Evolutionary conservation across 2,888 invertebrate genomes (phyloP).

Genomic region (Clivina fossor): DNA sequence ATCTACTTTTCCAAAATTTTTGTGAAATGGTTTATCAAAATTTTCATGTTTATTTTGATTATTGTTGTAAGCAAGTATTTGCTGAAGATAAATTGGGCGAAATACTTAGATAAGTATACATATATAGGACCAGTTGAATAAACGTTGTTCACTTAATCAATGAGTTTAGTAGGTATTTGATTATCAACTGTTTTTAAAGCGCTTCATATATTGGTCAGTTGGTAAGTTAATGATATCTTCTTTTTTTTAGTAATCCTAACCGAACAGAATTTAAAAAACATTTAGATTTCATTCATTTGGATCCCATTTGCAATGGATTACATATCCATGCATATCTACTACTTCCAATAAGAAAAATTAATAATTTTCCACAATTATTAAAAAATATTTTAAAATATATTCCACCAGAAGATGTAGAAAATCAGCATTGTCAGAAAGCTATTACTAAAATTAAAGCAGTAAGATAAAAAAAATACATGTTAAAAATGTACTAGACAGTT

Average conservation of each 20-base stretch:
- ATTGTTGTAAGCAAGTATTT: conserved; percentile 9
- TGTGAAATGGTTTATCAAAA: background rate
- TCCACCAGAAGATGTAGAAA: background rate
- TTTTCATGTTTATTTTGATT: conserved; percentile 7
- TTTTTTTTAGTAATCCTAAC: too few relatives aligned
- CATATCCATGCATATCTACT: conserved; percentile 21
- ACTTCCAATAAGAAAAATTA: conserved; percentile 11
- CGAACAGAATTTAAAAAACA: conserved; percentile 9
- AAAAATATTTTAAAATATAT: conserved; percentile 15
- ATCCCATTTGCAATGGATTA: conserved; percentile 9
- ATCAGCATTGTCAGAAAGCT: background rate
- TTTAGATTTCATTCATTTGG: conserved; percentile 7
- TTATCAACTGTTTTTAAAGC: too few relatives aligned
- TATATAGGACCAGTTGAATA: too few relatives aligned
- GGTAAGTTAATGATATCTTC: too few relatives aligned
- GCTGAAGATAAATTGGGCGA: conserved; percentile 4
- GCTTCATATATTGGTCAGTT: too few relatives aligned
- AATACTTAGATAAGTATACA: conserved; percentile 4
- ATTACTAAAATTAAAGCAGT: too few relatives aligned
- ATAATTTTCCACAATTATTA: conserved; percentile 7
- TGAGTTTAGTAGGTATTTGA: too few relatives aligned
- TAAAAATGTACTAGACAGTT: too few relatives aligned
- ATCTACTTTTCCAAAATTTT: conserved; percentile 9
- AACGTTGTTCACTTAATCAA: too few relatives aligned
- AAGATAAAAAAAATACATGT: too few relatives aligned